Percentiles rank a stretch among this genome's conserved stretches.
Evolutionary conservation across 2,797 vertebrate species (phyloP).

Genomic region (Anguilla obscura): DNA sequence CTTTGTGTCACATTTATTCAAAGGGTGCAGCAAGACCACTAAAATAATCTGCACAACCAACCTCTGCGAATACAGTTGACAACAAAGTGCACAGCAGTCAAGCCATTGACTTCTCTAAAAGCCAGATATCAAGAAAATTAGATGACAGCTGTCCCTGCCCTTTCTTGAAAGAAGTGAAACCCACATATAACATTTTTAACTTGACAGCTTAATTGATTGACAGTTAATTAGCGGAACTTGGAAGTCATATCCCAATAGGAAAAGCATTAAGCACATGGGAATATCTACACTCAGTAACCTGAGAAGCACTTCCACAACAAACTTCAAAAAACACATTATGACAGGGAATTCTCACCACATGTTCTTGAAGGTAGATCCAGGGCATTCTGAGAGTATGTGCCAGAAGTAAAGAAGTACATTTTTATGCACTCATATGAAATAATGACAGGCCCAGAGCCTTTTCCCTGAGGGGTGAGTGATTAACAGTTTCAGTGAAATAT

Average conservation of each 20-base stretch:
- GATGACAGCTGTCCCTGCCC: too few species aligned
- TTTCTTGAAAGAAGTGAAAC: too few species aligned
- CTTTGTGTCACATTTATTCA: too few species aligned
- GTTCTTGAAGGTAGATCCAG: neutral
- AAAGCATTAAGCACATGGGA: neutral
- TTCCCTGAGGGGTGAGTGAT: neutral
- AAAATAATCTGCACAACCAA: too few species aligned
- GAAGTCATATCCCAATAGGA: neutral
- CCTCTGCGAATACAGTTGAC: too few species aligned
- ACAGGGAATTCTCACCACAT: neutral
- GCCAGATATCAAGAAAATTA: too few species aligned
- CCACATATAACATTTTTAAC: too few species aligned
- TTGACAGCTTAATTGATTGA: too few species aligned
- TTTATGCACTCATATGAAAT: neutral
- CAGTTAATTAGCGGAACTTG: neutral
- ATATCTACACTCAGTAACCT: neutral
- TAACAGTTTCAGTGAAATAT: neutral
- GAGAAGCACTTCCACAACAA: neutral
- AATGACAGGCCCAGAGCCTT: neutral
- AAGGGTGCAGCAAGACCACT: too few species aligned
- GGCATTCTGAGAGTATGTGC: neutral
- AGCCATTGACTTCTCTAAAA: too few species aligned
- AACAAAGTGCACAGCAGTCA: too few species aligned
- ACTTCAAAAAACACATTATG: neutral
- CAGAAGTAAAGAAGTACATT: neutral